Percentiles rank a stretch among this genome's conserved stretches.
Evolutionary conservation across 2,888 invertebrate species (phyloP).

Genomic region (Loripinus fragilis): DNA sequence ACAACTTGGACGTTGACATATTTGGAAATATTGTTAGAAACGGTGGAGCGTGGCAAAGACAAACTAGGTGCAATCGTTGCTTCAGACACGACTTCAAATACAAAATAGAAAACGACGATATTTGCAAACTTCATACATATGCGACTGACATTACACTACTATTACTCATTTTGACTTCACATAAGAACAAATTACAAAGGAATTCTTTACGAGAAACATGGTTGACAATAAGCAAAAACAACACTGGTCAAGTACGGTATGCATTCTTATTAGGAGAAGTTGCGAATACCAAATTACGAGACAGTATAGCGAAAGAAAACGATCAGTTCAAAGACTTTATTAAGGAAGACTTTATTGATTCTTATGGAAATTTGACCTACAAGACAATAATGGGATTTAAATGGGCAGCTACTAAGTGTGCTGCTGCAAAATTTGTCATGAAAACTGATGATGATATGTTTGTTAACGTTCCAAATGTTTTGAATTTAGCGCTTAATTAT

Average conservation of each 20-base stretch:
- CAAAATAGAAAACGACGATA: slow-evolving; percentile 40
- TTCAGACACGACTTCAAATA: slow-evolving; percentile 50
- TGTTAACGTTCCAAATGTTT: slow-evolving; percentile 46
- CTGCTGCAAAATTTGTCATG: slow-evolving; percentile 47
- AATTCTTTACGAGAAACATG: slow-evolving; percentile 58
- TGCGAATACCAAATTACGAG: neutral
- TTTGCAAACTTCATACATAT: slow-evolving; percentile 34
- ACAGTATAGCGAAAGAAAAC: slow-evolving; percentile 37
- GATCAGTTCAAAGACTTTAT: slow-evolving; percentile 47
- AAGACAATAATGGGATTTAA: slow-evolving; percentile 58
- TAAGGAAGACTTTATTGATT: slow-evolving; percentile 49
- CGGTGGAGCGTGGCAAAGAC: too few species aligned
- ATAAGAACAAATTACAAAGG: slow-evolving; percentile 31
- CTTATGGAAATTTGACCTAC: slow-evolving; percentile 52
- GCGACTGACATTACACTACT: slow-evolving; percentile 39
- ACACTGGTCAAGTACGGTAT: slow-evolving; percentile 48
- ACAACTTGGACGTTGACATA: neutral
- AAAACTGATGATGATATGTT: slow-evolving; percentile 63
- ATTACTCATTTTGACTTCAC: slow-evolving; percentile 47
- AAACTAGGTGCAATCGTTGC: slow-evolving; percentile 40
- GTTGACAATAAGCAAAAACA: slow-evolving; percentile 40
- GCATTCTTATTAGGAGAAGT: slow-evolving; percentile 57
- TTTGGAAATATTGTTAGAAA: neutral
- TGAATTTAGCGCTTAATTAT: slow-evolving; percentile 1
- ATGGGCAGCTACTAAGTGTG: slow-evolving; percentile 48